A percentile compares a stretch with the other conserved stretches of the same genome.
Conservation (phyloP, 2,797 vertebrate genomes). For the Ataeniobius toweri region DNA sequence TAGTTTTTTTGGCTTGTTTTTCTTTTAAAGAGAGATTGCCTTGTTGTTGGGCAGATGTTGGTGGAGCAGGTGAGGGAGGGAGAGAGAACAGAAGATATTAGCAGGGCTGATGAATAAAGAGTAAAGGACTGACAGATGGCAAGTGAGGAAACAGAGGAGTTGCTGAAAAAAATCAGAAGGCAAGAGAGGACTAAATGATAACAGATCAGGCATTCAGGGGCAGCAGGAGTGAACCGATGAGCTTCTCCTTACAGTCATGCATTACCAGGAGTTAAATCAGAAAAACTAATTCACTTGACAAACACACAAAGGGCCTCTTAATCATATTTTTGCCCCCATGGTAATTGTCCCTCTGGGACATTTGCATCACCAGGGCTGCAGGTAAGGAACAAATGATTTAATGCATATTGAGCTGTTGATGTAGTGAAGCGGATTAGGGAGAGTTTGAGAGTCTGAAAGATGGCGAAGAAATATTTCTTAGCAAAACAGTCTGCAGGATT, state of each 20-base stretch:
- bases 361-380: slow-evolving; percentile 55
- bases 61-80: slow-evolving; percentile 47
- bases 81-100: slow-evolving; percentile 48
- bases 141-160: slow-evolving; percentile 41
- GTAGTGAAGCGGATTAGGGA: slow-evolving; percentile 6
- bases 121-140: slow-evolving; percentile 50
- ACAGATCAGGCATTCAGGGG: slow-evolving; percentile 34
- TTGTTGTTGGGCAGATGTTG: slow-evolving; percentile 83
- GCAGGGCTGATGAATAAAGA: slow-evolving; percentile 58
- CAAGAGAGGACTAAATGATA: slow-evolving; percentile 26
- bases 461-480: slow-evolving; percentile 23
- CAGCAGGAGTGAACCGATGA: slow-evolving; percentile 43
- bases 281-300: slow-evolving; percentile 59
- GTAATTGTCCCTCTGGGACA: slow-evolving; percentile 54
- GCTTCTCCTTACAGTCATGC: slow-evolving; percentile 37
- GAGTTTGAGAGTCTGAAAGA: slow-evolving; percentile 7
- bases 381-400: slow-evolving; percentile 57
- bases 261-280: slow-evolving; percentile 47
- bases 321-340: slow-evolving; percentile 66
- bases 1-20: slow-evolving; percentile 19
- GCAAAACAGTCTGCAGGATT: slow-evolving; percentile 25
- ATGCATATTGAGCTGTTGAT: slow-evolving; percentile 25
- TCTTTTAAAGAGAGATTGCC: slow-evolving; percentile 50
- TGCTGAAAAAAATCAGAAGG: slow-evolving; percentile 13
- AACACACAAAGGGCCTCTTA: slow-evolving; percentile 60